Percentiles rank a stretch among this genome's conserved stretches.
These are phyloP conservation scores for Oncorhynchus nerka DNA, from an alignment of 2,113 vertebrate genomes.

Conservation along the genomic window DNA sequence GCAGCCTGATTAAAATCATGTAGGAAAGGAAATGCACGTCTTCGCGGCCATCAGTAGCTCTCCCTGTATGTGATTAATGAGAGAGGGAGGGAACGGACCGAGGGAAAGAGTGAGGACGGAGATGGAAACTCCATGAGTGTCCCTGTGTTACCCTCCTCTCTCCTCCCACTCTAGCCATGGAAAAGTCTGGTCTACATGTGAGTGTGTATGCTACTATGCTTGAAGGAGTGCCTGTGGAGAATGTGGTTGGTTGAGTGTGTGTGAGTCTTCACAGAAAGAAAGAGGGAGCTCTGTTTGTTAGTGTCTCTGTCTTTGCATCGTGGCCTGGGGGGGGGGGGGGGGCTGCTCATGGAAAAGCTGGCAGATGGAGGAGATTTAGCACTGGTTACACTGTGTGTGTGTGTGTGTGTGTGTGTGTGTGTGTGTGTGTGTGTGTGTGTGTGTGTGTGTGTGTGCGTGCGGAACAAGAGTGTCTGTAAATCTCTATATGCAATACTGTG, in stretches of 20 bases:
- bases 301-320: conserved; percentile 12
- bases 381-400: background rate
- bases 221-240: background rate
- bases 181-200: conserved; percentile 33
- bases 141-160: conserved; percentile 14
- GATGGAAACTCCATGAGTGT: conserved; percentile 43
- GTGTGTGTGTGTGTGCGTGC: too few species aligned
- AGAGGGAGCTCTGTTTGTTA: conserved; percentile 24
- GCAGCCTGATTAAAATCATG: conserved; percentile 27
- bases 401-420: conserved; percentile 5
- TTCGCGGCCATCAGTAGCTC: background rate
- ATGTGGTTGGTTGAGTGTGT: background rate
- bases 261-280: conserved; percentile 15
- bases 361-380: conserved; percentile 2
- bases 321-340: background rate
- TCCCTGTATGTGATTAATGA: background rate
- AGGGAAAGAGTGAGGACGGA: conserved; percentile 5
- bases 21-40: background rate
- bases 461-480: background rate
- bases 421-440: background rate
- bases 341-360: conserved; percentile 37
- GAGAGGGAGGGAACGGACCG: background rate
- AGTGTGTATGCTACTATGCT: background rate
- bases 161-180: conserved; percentile 28
- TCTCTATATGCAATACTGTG: conserved; percentile 3